Evolutionary conservation across 2,113 vertebrate species (phyloP), one percentile per base, ranked within the genome.

Genomic region (Hylia prasina): DNA sequence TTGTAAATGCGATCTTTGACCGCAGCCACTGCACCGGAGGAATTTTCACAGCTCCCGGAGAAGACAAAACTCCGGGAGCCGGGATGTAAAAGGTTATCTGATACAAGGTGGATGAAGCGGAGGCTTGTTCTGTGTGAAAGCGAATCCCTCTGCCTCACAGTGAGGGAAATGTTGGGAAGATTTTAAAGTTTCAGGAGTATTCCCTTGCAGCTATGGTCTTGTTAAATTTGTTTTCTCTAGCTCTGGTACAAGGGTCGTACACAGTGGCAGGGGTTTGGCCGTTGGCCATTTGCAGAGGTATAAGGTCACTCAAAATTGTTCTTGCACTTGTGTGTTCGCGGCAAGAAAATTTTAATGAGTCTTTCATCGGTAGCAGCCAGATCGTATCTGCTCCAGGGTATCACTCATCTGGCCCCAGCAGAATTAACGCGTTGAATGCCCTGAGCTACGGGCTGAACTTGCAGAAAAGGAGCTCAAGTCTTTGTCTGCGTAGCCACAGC

Each of bases 1-100:
- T 97, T 48, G 92, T 82, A 85, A 98, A 93, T 90, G 97, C 79
- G 84, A 98, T 97, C 97, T 97, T 96, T 68, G 85, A 96, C 96
- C 95, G 35, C 60, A 85, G 90, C 82, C 70, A 35, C 87, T 22
- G 70, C 79, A 85, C 82, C 8, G 5, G 83, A 95, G 94, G 95
- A 96, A 87, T 97, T 97, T 97, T 97, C 89, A 93, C 96, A 96
- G 90, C 94, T 97, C 94, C 56, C 20, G 0, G 75, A 92, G 93
- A 95, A 73, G 82, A 79, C 89, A 87, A 91, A 97, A 93, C 90
- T 90, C 81, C 13, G 15, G 87, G 80, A 97, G 90, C n/a, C 2
- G 70, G 89, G 89, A 92, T 96, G 93, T 92, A 97, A 94, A 95
- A 92, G 87, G 96, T 96, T 97, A 97, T 97, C 96, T 94, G 96